phyloP scores from a whole-genome alignment of 2,888 invertebrate species.

The Rhingia rostrata region DNA sequence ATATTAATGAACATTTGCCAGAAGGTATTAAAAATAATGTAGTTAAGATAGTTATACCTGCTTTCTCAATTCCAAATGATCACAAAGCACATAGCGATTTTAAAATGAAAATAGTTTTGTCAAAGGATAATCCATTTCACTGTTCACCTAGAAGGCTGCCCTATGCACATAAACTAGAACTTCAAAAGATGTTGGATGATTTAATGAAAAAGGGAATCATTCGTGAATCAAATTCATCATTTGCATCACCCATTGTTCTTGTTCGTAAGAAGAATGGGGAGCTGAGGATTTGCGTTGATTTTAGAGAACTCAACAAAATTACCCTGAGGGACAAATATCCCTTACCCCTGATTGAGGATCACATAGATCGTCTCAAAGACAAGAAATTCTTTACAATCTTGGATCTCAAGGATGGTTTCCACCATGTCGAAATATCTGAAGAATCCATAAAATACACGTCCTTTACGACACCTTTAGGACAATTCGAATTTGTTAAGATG shows the following conservation, averaged over 20 bases:
- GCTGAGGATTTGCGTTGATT: slow-evolving; percentile 51
- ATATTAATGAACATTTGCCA: slow-evolving; percentile 20
- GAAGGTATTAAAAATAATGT: slow-evolving; percentile 20
- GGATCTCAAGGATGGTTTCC: slow-evolving; percentile 31
- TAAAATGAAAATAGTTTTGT: slow-evolving; percentile 55
- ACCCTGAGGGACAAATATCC: slow-evolving; percentile 17
- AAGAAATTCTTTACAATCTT: slow-evolving; percentile 39
- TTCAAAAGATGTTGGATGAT: slow-evolving; percentile 36
- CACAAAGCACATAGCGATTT: not conserved
- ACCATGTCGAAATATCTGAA: slow-evolving; percentile 17
- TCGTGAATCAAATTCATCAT: slow-evolving; percentile 48
- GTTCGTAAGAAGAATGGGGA: slow-evolving; percentile 58
- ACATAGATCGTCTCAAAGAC: slow-evolving; percentile 36
- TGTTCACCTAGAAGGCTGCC: slow-evolving; percentile 32
- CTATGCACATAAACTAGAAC: slow-evolving; percentile 24
- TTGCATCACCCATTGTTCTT: slow-evolving; percentile 67
- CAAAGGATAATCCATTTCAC: slow-evolving; percentile 45
- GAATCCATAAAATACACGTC: slow-evolving; percentile 42
- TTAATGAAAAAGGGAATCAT: slow-evolving; percentile 24
- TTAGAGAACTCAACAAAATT: slow-evolving; percentile 46
- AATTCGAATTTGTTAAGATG: slow-evolving; percentile 73
- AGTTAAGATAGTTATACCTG: slow-evolving; percentile 16
- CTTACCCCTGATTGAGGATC: slow-evolving; percentile 38
- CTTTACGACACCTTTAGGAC: slow-evolving; percentile 25
- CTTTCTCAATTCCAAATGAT: slow-evolving; percentile 22